Percentiles rank a stretch among this genome's conserved stretches.
Conservation (phyloP, 2,113 vertebrate genomes). For the Strix aluco region DNA sequence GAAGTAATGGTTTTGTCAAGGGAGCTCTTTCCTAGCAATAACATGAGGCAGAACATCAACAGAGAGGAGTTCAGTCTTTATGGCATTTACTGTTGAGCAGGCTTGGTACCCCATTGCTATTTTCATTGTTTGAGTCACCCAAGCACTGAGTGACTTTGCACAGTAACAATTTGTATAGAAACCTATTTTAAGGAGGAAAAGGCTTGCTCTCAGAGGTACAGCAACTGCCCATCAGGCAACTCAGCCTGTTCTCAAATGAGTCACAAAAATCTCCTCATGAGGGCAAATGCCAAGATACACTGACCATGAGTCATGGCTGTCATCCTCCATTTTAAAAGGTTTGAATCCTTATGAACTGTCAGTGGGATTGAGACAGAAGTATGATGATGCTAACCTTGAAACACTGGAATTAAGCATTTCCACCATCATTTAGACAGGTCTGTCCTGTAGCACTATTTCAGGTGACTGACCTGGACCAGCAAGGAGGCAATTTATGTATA, state of each 20-base stretch:
- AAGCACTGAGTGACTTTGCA: neutral
- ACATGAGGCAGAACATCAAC: neutral
- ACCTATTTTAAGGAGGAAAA: neutral
- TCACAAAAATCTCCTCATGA: neutral
- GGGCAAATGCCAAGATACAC: neutral
- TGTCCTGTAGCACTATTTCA: neutral
- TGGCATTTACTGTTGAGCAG: neutral
- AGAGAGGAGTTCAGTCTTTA: neutral
- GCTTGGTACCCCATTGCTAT: neutral
- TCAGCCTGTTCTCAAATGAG: neutral
- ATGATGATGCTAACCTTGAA: neutral
- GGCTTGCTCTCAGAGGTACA: neutral
- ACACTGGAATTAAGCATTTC: neutral
- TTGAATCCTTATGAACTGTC: neutral
- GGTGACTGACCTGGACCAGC: neutral
- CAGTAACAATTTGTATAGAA: neutral
- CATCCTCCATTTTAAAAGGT: neutral
- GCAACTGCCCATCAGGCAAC: neutral
- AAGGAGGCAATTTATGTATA: neutral
- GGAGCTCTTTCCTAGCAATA: neutral
- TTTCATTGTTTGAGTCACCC: slow-evolving; percentile 1
- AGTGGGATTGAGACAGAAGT: neutral
- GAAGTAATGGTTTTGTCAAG: neutral
- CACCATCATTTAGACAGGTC: neutral
- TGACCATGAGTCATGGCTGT: neutral